These are phyloP conservation scores for Tachysurus fulvidraco DNA, from an alignment of 2,113 vertebrate species.

Conservation along the genomic window DNA sequence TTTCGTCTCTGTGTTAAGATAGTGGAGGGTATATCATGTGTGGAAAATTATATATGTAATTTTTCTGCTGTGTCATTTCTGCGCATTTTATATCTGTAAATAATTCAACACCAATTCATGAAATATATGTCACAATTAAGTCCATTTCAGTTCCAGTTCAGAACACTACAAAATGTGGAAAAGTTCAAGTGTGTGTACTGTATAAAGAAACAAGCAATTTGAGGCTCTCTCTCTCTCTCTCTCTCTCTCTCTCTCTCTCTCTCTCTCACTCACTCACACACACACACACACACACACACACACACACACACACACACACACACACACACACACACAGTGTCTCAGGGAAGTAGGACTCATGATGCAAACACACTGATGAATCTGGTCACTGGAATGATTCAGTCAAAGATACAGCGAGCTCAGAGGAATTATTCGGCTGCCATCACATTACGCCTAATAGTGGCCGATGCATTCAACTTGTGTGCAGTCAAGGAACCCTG, in stretches of 20 bases:
- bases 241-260: too few relatives aligned
- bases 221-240: too few relatives aligned
- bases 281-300: too few relatives aligned
- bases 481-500: slow-evolving; percentile 59
- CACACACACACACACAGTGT: not conserved
- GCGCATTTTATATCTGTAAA: not conserved
- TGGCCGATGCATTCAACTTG: slow-evolving; percentile 72
- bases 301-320: not conserved
- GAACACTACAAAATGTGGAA: not conserved
- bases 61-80: not conserved
- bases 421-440: slow-evolving; percentile 64
- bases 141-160: not conserved
- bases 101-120: not conserved
- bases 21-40: too few relatives aligned
- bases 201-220: not conserved
- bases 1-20: not conserved
- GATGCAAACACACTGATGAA: slow-evolving; percentile 48
- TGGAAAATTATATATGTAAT: not conserved
- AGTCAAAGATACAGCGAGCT: slow-evolving; percentile 63
- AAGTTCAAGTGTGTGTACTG: not conserved
- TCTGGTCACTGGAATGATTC: slow-evolving; percentile 53
- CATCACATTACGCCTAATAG: slow-evolving; percentile 72
- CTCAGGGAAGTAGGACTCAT: not conserved
- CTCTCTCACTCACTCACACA: too few relatives aligned
- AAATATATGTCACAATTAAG: not conserved